Evolutionary conservation across 2,113 vertebrate genomes (phyloP).

Genomic region (Cinclus cinclus): DNA sequence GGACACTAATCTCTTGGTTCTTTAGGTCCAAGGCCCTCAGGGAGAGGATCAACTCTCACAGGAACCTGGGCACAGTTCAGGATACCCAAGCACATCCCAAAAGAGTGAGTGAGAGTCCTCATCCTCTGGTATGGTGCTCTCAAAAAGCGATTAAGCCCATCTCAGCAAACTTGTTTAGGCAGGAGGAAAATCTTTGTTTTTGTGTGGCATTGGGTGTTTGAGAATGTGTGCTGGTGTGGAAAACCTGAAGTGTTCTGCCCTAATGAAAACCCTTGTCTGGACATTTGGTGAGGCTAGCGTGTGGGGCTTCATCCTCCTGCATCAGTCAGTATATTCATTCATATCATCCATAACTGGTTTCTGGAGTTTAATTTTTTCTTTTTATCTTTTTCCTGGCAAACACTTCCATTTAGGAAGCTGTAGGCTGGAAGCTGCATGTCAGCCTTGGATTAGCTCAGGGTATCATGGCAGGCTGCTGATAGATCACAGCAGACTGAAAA

Average conservation of each 20-base stretch:
- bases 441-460: neutral
- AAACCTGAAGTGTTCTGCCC: neutral
- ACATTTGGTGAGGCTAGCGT: neutral
- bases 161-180: neutral
- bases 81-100: neutral
- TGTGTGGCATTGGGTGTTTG: accelerated
- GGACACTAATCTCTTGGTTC: neutral
- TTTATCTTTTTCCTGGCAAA: neutral
- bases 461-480: neutral
- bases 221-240: neutral
- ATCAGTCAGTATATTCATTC: neutral
- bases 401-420: neutral
- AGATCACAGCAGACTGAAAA: neutral
- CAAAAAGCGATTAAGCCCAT: neutral
- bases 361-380: neutral
- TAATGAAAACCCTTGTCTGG: neutral
- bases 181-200: neutral
- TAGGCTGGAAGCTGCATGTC: neutral
- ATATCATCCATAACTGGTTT: neutral
- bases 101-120: neutral
- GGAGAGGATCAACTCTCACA: neutral
- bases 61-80: neutral
- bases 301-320: neutral
- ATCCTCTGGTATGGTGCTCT: neutral
- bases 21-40: neutral